Conservation (phyloP, 2,113 vertebrate genomes). For the Trematocara nigrifrons region DNA sequence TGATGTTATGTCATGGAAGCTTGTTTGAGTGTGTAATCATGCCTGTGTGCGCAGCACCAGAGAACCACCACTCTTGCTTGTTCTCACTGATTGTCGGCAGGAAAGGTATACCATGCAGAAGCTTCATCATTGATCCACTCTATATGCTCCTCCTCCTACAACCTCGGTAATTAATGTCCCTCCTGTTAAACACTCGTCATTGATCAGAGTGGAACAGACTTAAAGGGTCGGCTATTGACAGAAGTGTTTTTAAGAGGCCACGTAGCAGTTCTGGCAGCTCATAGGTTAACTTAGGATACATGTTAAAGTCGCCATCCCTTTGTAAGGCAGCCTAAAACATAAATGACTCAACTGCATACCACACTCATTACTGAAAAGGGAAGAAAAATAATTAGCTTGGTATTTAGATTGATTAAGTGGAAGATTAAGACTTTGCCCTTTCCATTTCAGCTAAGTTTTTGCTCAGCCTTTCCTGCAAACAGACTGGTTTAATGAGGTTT, state of each 20-base stretch:
- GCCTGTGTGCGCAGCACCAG: background rate
- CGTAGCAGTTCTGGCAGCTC: background rate
- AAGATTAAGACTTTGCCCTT: background rate
- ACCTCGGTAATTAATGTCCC: background rate
- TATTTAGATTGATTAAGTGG: background rate
- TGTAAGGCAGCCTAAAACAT: background rate
- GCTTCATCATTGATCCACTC: background rate
- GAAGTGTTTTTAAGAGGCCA: background rate
- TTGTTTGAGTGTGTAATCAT: background rate
- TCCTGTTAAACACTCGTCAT: slow-evolving; percentile 8
- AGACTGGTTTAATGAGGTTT: background rate
- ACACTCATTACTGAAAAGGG: background rate
- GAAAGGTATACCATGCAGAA: background rate
- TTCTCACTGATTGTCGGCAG: background rate
- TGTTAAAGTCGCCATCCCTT: background rate
- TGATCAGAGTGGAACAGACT: slow-evolving; percentile 10
- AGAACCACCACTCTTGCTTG: background rate
- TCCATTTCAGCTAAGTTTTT: background rate
- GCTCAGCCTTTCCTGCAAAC: background rate
- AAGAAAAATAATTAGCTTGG: background rate
- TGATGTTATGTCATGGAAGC: background rate
- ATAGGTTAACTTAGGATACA: background rate
- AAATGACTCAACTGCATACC: background rate
- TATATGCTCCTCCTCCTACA: background rate
- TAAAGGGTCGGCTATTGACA: background rate